phyloP scores from a whole-genome alignment of 2,797 vertebrate genomes.

The Naso thynnoides region DNA sequence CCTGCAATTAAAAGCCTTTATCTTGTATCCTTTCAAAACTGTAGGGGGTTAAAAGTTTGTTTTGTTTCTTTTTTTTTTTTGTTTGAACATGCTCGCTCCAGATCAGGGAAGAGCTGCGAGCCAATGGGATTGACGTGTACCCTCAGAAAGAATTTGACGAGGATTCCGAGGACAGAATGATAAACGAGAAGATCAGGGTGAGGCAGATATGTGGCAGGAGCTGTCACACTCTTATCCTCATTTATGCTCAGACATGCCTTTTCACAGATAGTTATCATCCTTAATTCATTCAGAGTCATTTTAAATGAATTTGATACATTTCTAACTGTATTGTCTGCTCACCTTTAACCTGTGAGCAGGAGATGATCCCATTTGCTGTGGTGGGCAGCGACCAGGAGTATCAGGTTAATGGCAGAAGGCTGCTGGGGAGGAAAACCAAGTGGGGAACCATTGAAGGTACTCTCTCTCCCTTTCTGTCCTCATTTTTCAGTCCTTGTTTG shows the following conservation, averaged over 20 bases:
- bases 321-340: slow-evolving; percentile 21
- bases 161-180: slow-evolving; percentile 92
- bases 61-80: slow-evolving; percentile 1
- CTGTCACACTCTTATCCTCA: neutral
- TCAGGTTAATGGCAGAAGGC: slow-evolving; percentile 95
- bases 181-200: slow-evolving; percentile 97
- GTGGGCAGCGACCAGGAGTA: slow-evolving; percentile 99
- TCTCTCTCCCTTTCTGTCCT: neutral
- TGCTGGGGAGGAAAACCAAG: slow-evolving; percentile 97
- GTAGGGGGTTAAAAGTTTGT: slow-evolving; percentile 14
- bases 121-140: slow-evolving; percentile 95
- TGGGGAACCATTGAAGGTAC: slow-evolving; percentile 99
- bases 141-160: slow-evolving; percentile 98
- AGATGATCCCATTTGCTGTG: slow-evolving; percentile 98
- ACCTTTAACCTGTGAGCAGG: slow-evolving; percentile 78
- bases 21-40: slow-evolving; percentile 26
- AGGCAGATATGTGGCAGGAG: neutral
- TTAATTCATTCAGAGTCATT: neutral
- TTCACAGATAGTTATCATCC: neutral
- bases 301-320: neutral
- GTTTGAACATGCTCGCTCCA: slow-evolving; percentile 60
- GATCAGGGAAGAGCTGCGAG: slow-evolving; percentile 95
- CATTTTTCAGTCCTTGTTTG: neutral
- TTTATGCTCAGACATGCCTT: slow-evolving; percentile 7
- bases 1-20: slow-evolving; percentile 34